These are phyloP conservation scores for Meandrusa payeni DNA, from an alignment of 2,888 invertebrate genomes.

Conservation along the genomic window DNA sequence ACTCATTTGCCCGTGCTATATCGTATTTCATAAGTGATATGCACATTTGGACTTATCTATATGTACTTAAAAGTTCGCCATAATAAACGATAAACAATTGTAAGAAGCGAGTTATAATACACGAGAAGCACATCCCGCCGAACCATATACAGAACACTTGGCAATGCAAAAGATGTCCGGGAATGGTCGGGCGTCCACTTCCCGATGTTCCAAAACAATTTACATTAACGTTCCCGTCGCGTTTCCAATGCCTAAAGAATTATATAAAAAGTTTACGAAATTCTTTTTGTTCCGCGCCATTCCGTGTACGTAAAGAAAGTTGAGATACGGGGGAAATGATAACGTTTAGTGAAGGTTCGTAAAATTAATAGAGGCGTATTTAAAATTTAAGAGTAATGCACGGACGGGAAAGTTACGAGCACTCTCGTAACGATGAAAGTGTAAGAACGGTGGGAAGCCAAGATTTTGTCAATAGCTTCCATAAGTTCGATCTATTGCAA, in stretches of 20 bases:
- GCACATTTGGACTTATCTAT: too few species aligned
- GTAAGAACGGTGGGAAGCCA: too few species aligned
- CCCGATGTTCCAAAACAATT: conserved; percentile 28
- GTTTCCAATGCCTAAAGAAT: conserved; percentile 24
- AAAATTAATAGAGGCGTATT: conserved; percentile 7
- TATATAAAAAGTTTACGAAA: conserved; percentile 17
- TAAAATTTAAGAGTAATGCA: conserved; percentile 13
- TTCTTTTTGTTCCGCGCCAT: conserved; percentile 1
- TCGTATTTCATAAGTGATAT: too few species aligned
- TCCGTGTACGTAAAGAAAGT: conserved; percentile 19
- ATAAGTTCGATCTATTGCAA: too few species aligned
- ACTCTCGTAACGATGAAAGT: conserved; percentile 2
- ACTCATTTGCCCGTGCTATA: too few species aligned
- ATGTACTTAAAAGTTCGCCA: too few species aligned
- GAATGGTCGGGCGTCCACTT: conserved; percentile 21
- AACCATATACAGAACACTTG: conserved; percentile 21
- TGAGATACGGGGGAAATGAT: conserved; percentile 15
- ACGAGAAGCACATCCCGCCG: conserved; percentile 13
- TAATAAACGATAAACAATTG: conserved; percentile 1
- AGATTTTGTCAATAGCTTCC: too few species aligned
- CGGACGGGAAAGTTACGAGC: conserved; percentile 4
- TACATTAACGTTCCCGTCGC: conserved; percentile 28
- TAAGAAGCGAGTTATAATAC: conserved; percentile 7
- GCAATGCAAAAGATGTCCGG: conserved; percentile 19
- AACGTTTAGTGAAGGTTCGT: conserved; percentile 16